Base-by-base conservation (phyloP, 2,888 invertebrate species). In the Cataglyphis cursor region DNA sequence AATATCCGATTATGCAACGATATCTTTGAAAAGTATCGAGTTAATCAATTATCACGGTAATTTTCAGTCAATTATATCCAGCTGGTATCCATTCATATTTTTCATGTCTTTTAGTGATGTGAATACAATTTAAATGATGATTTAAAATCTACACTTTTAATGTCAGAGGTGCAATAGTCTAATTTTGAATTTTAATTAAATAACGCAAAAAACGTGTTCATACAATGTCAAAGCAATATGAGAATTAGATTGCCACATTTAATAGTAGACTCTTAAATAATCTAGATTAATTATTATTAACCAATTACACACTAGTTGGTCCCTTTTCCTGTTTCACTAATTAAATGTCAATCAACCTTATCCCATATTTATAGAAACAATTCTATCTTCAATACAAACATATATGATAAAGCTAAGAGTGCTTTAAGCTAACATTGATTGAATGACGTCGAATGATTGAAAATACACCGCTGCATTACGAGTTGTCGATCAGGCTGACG, bases 1-100 rank as follows among this genome's bases (percentile, higher is more conserved):
- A 70, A 70, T 78, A 70, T 59, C 51, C 24, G 41, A 59, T 78
- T 78, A 44, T 59, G 18, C 5, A 75, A 76, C 31, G 21, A 61
- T 61, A 61, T 61, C 59, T 61, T 48, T n/a, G 18, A 74, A 62
- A 66, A 57, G 18, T 64, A n/a, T 57, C 8, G 10, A 68, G 18
- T 28, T 61, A 61, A 61, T 61, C 10, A 64, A 10, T 21, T 74
- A 64, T 74, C 31, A 31, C 62, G 62, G 28, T 65, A 76, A 65
- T 65, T 35, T n/a, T 65, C 10, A 24, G 3, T 70, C 21, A 44
- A 59, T 31, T 21, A 31, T 3, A 21, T 12, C 28, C 38, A 8
- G 1, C 24, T 24, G 31, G 44, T 15, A 12, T 41, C 28, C 35
- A 41, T 28, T 54, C 10, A 78, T 21, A 24, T 35, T 35, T 21